phyloP scores from a whole-genome alignment of 1,140 invertebrate species.

The Drosophila pseudoobscura region DNA sequence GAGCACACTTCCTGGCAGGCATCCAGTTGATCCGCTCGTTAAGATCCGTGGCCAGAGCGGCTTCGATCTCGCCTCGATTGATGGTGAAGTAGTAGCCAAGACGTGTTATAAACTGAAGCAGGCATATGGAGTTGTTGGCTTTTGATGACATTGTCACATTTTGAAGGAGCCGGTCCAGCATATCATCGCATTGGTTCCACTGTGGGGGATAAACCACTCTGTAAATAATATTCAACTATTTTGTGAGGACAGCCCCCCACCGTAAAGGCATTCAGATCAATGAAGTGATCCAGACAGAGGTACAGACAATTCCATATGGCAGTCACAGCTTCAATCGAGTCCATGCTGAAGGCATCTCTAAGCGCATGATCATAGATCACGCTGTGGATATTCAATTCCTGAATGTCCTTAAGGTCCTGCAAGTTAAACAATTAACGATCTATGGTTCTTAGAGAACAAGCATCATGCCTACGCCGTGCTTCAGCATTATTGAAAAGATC shows the following conservation, averaged over 20 bases:
- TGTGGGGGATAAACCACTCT: background rate
- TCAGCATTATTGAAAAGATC: slow-evolving; percentile 51
- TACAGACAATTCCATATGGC: slow-evolving; percentile 62
- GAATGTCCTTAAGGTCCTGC: slow-evolving; percentile 44
- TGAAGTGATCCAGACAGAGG: slow-evolving; percentile 61
- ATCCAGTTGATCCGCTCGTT: slow-evolving; percentile 15
- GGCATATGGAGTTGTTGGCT: slow-evolving; percentile 38
- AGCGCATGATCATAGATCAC: slow-evolving; percentile 66
- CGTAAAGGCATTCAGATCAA: slow-evolving; percentile 40
- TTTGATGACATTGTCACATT: slow-evolving; percentile 55
- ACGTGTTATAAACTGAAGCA: slow-evolving; percentile 56
- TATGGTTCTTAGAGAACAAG: background rate
- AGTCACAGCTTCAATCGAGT: slow-evolving; percentile 33
- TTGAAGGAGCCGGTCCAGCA: slow-evolving; percentile 59
- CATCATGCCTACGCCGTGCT: slow-evolving; percentile 33
- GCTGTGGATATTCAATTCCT: slow-evolving; percentile 57
- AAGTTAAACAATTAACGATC: background rate
- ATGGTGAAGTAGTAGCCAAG: slow-evolving; percentile 62
- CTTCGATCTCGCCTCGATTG: slow-evolving; percentile 43
- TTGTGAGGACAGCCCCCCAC: slow-evolving; percentile 8
- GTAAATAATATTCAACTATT: background rate
- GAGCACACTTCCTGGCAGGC: slow-evolving; percentile 39
- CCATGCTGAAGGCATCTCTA: slow-evolving; percentile 55
- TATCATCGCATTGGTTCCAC: slow-evolving; percentile 73
- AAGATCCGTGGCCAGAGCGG: slow-evolving; percentile 34